phyloP scores from a whole-genome alignment of 2,113 vertebrate species.

The Protobothrops mucrosquamatus region DNA sequence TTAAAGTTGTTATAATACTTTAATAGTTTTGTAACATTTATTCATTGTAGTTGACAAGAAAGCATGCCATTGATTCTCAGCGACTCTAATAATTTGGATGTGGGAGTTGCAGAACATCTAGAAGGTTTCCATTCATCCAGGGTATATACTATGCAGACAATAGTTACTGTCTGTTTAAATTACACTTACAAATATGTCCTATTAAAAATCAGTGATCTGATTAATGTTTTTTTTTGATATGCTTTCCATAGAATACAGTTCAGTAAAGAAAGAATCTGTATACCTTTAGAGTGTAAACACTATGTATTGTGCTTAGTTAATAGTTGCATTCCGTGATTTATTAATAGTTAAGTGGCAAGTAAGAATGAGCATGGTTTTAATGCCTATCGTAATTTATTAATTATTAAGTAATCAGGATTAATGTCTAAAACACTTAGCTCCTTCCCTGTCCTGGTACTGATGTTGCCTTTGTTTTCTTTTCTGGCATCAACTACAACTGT shows the following conservation, averaged over 20 bases:
- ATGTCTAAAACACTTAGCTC: not conserved
- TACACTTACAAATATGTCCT: not conserved
- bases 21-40: not conserved
- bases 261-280: slow-evolving; percentile 34
- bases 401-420: not conserved
- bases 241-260: slow-evolving; percentile 20
- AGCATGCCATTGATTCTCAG: not conserved
- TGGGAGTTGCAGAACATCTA: not conserved
- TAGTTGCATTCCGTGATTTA: slow-evolving; percentile 24
- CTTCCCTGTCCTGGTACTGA: not conserved
- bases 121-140: not conserved
- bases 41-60: not conserved
- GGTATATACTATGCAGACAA: not conserved
- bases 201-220: slow-evolving; percentile 1
- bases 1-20: not conserved
- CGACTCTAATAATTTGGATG: not conserved
- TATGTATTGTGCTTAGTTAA: not conserved
- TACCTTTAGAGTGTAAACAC: slow-evolving; percentile 31
- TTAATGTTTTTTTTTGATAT: slow-evolving; percentile 23
- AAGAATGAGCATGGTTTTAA: not conserved
- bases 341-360: not conserved
- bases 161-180: not conserved
- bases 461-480: not conserved
- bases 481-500: not conserved
- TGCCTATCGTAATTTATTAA: not conserved